These are phyloP conservation scores for Drosophila nigritarsus DNA, from an alignment of 2,888 invertebrate species.

Conservation along the genomic window DNA sequence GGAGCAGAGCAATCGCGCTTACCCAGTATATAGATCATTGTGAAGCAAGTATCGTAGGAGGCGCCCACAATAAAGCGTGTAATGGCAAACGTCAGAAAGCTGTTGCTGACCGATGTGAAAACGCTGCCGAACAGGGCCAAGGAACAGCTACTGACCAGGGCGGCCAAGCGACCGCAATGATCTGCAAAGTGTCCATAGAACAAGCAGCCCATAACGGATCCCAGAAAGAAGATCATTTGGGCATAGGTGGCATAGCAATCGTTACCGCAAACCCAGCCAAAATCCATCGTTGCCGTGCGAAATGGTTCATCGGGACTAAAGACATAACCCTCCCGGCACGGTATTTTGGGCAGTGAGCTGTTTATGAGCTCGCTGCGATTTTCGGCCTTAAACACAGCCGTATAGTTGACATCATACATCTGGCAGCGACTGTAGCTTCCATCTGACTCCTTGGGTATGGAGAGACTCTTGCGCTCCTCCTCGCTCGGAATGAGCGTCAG, in stretches of 20 bases:
- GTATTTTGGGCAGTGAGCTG: constrained; percentile 87
- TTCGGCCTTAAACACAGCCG: constrained; percentile 86
- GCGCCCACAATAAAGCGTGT: constrained; percentile 93
- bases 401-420: constrained; percentile 91
- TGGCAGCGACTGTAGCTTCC: constrained; percentile 88
- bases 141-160: constrained; percentile 90
- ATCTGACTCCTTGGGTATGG: constrained; percentile 87
- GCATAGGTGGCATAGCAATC: constrained; percentile 90
- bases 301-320: constrained; percentile 92
- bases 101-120: constrained; percentile 89
- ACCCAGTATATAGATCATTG: constrained; percentile 96
- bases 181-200: constrained; percentile 94
- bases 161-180: constrained; percentile 92
- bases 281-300: constrained; percentile 92
- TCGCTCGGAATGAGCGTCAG: constrained; percentile 88
- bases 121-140: constrained; percentile 90
- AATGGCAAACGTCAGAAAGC: constrained; percentile 90
- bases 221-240: constrained; percentile 93
- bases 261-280: constrained; percentile 93
- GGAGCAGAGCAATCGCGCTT: constrained; percentile 78
- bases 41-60: constrained; percentile 94
- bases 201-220: constrained; percentile 93
- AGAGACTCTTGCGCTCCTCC: constrained; percentile 88
- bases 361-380: constrained; percentile 86
- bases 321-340: constrained; percentile 91